Conservation (phyloP, 1,140 invertebrate genomes). For the Drosophila triauraria region DNA sequence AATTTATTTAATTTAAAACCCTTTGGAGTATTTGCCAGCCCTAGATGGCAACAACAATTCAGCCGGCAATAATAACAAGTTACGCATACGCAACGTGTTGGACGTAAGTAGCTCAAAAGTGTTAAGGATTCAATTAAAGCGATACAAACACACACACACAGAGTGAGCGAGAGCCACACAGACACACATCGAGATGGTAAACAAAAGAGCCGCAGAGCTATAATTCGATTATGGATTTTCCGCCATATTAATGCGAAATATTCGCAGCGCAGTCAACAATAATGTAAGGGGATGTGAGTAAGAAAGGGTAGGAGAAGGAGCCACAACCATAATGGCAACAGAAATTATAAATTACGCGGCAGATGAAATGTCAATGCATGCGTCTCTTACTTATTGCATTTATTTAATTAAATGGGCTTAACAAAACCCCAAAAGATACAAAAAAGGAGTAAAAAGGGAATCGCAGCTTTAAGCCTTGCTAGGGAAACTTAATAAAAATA, state of each 20-base stretch:
- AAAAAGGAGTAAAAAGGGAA: too few relatives aligned
- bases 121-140: constrained; percentile 83
- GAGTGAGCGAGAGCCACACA: constrained; percentile 8
- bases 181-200: constrained; percentile 54
- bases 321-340: constrained; percentile 74
- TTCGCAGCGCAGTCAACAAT: constrained; percentile 75
- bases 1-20: constrained; percentile 28
- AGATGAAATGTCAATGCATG: constrained; percentile 80
- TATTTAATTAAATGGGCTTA: constrained; percentile 75
- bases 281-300: constrained; percentile 38
- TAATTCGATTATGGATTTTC: constrained; percentile 83
- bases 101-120: constrained; percentile 82
- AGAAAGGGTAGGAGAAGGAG: constrained; percentile 7
- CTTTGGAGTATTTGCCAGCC: constrained; percentile 25
- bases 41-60: constrained; percentile 49
- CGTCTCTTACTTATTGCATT: constrained; percentile 72
- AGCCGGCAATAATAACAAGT: constrained; percentile 69
- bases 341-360: constrained; percentile 83
- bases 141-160: constrained; percentile 68
- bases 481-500: not conserved
- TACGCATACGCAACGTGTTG: constrained; percentile 80
- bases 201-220: constrained; percentile 78
- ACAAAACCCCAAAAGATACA: constrained; percentile 32
- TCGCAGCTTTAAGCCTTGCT: not conserved
- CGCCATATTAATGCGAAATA: constrained; percentile 83